These are phyloP conservation scores for Paramormyrops hopkinsi DNA, from an alignment of 2,797 vertebrate species.

Conservation along the genomic window DNA sequence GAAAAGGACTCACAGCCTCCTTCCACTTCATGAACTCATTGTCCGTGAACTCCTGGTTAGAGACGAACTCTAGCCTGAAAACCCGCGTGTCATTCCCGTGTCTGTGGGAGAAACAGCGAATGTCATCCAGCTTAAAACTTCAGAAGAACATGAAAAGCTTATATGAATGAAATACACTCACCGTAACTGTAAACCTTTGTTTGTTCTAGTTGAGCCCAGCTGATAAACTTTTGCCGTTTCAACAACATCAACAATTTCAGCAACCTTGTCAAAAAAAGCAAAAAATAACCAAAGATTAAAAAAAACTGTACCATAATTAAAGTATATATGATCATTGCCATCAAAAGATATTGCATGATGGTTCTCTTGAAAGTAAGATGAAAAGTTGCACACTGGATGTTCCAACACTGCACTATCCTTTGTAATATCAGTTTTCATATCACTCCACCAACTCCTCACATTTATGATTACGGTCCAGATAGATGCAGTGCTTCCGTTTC, in stretches of 20 bases:
- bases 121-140: not conserved
- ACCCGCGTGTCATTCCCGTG: conserved; percentile 91
- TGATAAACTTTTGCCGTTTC: conserved; percentile 97
- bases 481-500: not conserved
- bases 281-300: not conserved
- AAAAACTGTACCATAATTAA: not conserved
- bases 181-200: conserved; percentile 93
- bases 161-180: conserved; percentile 37
- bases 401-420: not conserved
- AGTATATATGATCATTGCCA: not conserved
- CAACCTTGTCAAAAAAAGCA: conserved; percentile 67
- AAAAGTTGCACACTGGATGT: not conserved
- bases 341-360: not conserved
- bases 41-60: conserved; percentile 97
- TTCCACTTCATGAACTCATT: conserved; percentile 99
- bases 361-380: not conserved
- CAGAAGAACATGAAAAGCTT: not conserved
- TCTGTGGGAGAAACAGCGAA: conserved; percentile 52
- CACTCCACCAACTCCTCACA: not conserved
- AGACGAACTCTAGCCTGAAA: conserved; percentile 95
- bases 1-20: conserved; percentile 78
- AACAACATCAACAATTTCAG: conserved; percentile 94
- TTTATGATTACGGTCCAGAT: not conserved
- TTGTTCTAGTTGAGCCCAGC: conserved; percentile 86
- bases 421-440: not conserved